phyloP scores from a whole-genome alignment of 2,888 invertebrate genomes.

The Byasa hedistus region DNA sequence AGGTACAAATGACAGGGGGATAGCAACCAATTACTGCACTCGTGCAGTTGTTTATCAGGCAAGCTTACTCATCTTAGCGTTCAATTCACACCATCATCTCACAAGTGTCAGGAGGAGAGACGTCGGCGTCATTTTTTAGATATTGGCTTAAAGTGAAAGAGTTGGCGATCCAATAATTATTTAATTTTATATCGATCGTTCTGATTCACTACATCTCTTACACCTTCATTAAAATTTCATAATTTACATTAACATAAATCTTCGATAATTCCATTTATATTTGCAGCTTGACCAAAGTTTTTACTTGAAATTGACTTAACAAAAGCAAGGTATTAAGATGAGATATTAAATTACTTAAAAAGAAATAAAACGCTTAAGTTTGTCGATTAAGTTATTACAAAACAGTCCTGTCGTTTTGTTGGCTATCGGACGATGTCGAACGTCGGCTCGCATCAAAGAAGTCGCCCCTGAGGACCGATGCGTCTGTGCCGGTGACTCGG shows the following conservation, averaged over 20 bases:
- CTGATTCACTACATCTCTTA: no score
- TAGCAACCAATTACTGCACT: slow-evolving; percentile 69
- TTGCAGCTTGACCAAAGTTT: background rate
- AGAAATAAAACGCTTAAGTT: slow-evolving; percentile 39
- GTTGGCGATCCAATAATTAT: background rate
- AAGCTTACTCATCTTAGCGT: slow-evolving; percentile 73
- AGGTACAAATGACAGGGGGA: slow-evolving; percentile 52
- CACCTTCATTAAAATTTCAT: no score
- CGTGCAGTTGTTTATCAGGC: slow-evolving; percentile 72
- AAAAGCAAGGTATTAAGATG: background rate
- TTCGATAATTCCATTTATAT: background rate
- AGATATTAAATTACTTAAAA: background rate
- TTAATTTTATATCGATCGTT: no score
- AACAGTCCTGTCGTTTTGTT: slow-evolving; percentile 69
- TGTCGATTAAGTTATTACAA: slow-evolving; percentile 40
- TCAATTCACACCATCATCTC: slow-evolving; percentile 79
- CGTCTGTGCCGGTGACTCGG: slow-evolving; percentile 72
- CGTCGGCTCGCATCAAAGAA: slow-evolving; percentile 75
- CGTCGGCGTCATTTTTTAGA: slow-evolving; percentile 63
- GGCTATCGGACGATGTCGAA: slow-evolving; percentile 73
- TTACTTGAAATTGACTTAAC: background rate
- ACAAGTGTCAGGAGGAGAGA: slow-evolving; percentile 64
- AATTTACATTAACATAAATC: background rate
- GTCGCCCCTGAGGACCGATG: slow-evolving; percentile 55
- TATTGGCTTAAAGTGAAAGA: slow-evolving; percentile 40